Evolutionary conservation across 2,797 vertebrate genomes (phyloP).

Genomic region (Sebastolobus alascanus): DNA sequence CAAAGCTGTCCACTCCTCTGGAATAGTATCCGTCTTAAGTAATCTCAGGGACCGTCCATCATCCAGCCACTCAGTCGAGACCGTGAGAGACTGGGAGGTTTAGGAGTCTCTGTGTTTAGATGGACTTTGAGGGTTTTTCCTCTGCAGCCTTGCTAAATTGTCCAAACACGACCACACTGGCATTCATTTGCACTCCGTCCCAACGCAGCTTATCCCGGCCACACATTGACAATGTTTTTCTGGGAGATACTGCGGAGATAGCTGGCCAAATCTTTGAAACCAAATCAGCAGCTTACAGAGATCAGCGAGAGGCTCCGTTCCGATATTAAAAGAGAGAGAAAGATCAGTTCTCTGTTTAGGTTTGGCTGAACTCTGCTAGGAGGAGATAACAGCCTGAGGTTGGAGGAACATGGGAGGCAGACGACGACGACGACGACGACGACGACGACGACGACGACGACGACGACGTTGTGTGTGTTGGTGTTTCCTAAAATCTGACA

Average conservation of each 20-base stretch:
- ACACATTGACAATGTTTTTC: constrained; percentile 85
- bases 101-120: constrained; percentile 76
- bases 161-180: constrained; percentile 85
- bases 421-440: constrained; percentile 27
- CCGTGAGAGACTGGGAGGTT: constrained; percentile 75
- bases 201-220: constrained; percentile 79
- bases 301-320: constrained; percentile 69
- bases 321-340: constrained; percentile 78
- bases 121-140: constrained; percentile 80
- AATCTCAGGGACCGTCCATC: constrained; percentile 49
- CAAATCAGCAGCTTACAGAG: constrained; percentile 77
- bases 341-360: constrained; percentile 74
- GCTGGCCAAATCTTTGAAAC: constrained; percentile 80
- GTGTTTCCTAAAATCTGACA: constrained; percentile 45
- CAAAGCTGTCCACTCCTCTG: constrained; percentile 33
- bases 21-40: constrained; percentile 45
- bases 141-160: constrained; percentile 78
- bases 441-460: constrained; percentile 46
- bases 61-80: constrained; percentile 53
- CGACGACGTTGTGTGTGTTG: constrained; percentile 12
- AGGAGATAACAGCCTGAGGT: constrained; percentile 52
- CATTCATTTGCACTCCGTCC: constrained; percentile 81
- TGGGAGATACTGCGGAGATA: constrained; percentile 78
- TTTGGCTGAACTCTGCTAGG: constrained; percentile 59
- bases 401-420: constrained; percentile 52